Conservation (phyloP, 2,797 vertebrate genomes). For the Rhinophrynus dorsalis region DNA sequence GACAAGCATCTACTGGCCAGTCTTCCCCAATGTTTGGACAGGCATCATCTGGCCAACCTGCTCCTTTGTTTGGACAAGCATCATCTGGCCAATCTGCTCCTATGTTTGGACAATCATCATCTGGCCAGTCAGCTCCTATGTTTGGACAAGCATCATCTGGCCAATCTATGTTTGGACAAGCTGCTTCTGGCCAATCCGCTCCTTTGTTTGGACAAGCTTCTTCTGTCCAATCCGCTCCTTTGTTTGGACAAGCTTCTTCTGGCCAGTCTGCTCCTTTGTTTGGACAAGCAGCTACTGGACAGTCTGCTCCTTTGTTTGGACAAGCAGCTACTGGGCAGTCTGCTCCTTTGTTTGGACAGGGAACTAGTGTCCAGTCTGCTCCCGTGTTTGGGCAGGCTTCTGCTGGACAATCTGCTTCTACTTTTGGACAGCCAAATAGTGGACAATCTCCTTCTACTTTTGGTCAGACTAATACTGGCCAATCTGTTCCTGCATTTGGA, state of each 20-base stretch:
- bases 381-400: background rate
- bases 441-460: background rate
- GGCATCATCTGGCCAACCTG: background rate
- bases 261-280: background rate
- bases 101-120: conserved; percentile 3
- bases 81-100: background rate
- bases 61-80: background rate
- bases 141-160: conserved; percentile 10
- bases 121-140: background rate
- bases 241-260: conserved; percentile 6
- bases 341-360: conserved; percentile 2
- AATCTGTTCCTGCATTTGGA: conserved; percentile 8
- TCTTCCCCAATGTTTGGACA: conserved; percentile 7
- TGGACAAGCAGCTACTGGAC: background rate
- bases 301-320: background rate
- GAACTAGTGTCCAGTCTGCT: background rate
- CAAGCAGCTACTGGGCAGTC: background rate
- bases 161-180: too few relatives aligned
- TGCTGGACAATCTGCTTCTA: background rate
- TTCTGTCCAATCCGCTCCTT: background rate
- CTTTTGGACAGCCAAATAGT: conserved; percentile 4
- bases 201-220: conserved; percentile 17
- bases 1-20: background rate
- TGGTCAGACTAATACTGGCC: background rate
- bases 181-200: background rate